Conservation (phyloP, 2,113 vertebrate species). For the Promerops cafer region DNA sequence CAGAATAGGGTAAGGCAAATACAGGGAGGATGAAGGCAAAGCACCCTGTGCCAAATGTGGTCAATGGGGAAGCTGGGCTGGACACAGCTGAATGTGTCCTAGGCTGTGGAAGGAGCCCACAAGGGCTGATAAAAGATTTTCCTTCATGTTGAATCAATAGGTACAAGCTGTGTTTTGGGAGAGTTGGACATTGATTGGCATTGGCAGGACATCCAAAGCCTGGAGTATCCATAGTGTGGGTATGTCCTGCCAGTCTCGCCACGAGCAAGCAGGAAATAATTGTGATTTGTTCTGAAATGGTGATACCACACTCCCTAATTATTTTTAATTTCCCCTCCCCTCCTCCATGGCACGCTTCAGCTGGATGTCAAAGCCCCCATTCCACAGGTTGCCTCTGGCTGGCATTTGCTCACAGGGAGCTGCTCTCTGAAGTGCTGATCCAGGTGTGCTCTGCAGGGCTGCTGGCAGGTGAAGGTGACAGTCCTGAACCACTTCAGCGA, state of each 20-base stretch:
- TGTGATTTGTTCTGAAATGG: not conserved
- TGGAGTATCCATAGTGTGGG: accelerated
- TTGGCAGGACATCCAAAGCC: not conserved
- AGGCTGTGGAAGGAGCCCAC: not conserved
- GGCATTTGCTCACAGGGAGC: not conserved
- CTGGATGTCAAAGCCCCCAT: not conserved
- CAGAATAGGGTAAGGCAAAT: not conserved
- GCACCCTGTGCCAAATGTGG: not conserved
- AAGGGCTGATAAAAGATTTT: not conserved
- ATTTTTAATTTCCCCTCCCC: too few relatives aligned
- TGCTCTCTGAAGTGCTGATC: not conserved
- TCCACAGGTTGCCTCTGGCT: not conserved
- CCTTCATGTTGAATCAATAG: not conserved
- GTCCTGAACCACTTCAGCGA: accelerated
- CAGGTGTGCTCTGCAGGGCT: not conserved
- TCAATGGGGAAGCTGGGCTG: accelerated
- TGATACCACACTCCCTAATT: accelerated
- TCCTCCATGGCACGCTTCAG: not conserved
- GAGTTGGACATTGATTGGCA: not conserved
- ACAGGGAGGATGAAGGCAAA: not conserved
- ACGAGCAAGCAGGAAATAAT: not conserved
- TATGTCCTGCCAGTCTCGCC: not conserved
- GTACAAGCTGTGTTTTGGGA: not conserved
- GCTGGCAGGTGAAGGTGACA: not conserved
- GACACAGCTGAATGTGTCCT: not conserved